A percentile compares a stretch with the other conserved stretches of the same genome.
Evolutionary conservation across 2,888 invertebrate genomes (phyloP).

Genomic region (Metallyticus violacea): DNA sequence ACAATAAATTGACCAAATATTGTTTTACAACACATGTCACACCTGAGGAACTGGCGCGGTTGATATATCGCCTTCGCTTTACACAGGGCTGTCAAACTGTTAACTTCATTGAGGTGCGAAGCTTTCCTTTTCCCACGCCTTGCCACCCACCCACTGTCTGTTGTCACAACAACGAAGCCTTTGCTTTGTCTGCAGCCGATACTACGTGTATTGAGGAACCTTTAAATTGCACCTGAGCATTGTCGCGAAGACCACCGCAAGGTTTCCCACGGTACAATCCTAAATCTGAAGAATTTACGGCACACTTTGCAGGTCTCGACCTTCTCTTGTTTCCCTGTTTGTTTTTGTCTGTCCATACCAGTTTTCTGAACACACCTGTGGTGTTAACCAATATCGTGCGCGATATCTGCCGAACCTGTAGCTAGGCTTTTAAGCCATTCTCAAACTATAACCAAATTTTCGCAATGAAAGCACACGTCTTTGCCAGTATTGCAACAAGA

Average conservation of each 20-base stretch:
- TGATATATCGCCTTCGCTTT: too few relatives aligned
- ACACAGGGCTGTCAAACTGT: neutral
- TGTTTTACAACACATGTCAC: too few relatives aligned
- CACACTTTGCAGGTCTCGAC: neutral
- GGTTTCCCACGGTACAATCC: neutral
- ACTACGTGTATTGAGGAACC: too few relatives aligned
- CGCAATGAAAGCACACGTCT: too few relatives aligned
- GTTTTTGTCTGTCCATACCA: neutral
- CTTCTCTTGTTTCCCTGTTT: neutral
- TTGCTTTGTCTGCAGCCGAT: neutral
- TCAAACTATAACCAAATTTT: too few relatives aligned
- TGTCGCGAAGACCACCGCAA: neutral
- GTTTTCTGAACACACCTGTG: neutral
- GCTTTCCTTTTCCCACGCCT: neutral
- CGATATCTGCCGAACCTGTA: neutral
- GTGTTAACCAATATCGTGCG: neutral
- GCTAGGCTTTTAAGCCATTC: too few relatives aligned
- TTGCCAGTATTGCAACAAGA: too few relatives aligned
- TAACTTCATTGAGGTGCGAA: neutral
- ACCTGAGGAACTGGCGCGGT: too few relatives aligned
- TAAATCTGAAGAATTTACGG: neutral
- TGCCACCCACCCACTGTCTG: neutral
- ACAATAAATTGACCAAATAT: too few relatives aligned
- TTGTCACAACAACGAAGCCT: neutral
- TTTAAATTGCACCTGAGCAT: neutral